These are phyloP conservation scores for Zeuzera pyrina DNA, from an alignment of 2,888 invertebrate species.

Conservation along the genomic window DNA sequence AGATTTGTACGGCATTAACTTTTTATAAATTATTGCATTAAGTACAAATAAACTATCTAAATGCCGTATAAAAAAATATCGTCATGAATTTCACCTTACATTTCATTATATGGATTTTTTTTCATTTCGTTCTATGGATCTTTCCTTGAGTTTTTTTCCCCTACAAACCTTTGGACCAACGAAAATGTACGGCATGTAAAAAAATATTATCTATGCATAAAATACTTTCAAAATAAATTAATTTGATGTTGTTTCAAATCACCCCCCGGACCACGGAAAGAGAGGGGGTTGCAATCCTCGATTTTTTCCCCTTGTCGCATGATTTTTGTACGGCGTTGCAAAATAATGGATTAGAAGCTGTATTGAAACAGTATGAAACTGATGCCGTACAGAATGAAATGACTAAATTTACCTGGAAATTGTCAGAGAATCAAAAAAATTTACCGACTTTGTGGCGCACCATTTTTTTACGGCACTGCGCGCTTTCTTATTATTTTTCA, in stretches of 20 bases:
- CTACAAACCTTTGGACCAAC: constrained; percentile 3
- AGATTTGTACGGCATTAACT: constrained; percentile 8
- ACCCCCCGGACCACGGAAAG: constrained; percentile 6
- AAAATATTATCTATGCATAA: constrained; percentile 5
- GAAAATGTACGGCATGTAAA: too few species aligned
- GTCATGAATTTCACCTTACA: too few species aligned
- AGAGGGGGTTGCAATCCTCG: constrained; percentile 9
- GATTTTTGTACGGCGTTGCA: constrained; percentile 13
- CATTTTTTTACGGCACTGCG: too few species aligned
- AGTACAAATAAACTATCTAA: constrained; percentile 2
- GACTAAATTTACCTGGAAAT: constrained; percentile 7
- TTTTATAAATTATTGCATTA: constrained; percentile 7
- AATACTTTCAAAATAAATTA: constrained; percentile 4
- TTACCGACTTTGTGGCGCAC: too few species aligned
- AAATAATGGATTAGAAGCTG: constrained; percentile 9
- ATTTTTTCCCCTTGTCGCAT: constrained; percentile 6
- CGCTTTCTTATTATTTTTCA: too few species aligned
- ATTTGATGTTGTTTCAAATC: constrained; percentile 6
- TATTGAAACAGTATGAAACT: constrained; percentile 9
- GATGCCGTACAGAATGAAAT: constrained; percentile 9
- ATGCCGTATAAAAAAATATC: too few species aligned
- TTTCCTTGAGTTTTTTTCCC: too few species aligned
- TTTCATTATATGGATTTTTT: too few species aligned
- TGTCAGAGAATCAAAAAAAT: too few species aligned
- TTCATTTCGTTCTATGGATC: too few species aligned